Percentiles rank a stretch among this genome's conserved stretches.
These are phyloP conservation scores for Drosophila guanche DNA, from an alignment of 1,140 invertebrate genomes.

Conservation along the genomic window DNA sequence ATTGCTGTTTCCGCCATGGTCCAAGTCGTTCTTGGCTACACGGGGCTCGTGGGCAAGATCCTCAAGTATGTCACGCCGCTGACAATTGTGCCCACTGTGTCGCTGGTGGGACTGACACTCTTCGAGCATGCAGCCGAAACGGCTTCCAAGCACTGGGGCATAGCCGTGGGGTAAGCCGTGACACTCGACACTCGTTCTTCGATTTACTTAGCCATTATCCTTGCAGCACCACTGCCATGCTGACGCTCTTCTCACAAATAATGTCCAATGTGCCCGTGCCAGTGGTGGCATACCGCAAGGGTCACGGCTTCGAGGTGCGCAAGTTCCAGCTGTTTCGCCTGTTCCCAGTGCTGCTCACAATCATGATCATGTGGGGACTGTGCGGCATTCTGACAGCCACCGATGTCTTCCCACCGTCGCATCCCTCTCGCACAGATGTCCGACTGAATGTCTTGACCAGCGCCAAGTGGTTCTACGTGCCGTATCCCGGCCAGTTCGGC, in stretches of 20 bases:
- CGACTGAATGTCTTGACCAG: constrained; percentile 89
- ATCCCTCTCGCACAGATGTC: constrained; percentile 91
- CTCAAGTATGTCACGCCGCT: constrained; percentile 91
- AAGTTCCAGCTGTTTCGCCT: constrained; percentile 92
- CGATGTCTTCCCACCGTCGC: constrained; percentile 87
- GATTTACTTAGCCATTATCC: constrained; percentile 12
- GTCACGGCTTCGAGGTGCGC: constrained; percentile 85
- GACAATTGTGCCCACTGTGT: constrained; percentile 92
- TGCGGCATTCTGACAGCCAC: constrained; percentile 90
- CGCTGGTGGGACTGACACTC: constrained; percentile 90
- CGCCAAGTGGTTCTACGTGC: constrained; percentile 92
- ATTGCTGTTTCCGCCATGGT: constrained; percentile 92
- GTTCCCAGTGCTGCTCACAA: constrained; percentile 92
- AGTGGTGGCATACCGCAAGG: constrained; percentile 86
- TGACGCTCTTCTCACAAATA: constrained; percentile 93
- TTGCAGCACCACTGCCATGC: constrained; percentile 91
- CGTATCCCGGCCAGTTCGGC: constrained; percentile 96
- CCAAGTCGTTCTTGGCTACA: constrained; percentile 89
- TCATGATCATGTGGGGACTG: constrained; percentile 91
- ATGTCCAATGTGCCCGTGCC: constrained; percentile 89
- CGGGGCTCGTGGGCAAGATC: constrained; percentile 89
- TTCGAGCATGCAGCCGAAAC: constrained; percentile 91
- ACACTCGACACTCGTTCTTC: background rate
- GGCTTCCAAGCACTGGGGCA: constrained; percentile 92
- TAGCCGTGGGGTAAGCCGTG: constrained; percentile 88